phyloP scores from a whole-genome alignment of 1,140 invertebrate species.

The Drosophila mauritiana region DNA sequence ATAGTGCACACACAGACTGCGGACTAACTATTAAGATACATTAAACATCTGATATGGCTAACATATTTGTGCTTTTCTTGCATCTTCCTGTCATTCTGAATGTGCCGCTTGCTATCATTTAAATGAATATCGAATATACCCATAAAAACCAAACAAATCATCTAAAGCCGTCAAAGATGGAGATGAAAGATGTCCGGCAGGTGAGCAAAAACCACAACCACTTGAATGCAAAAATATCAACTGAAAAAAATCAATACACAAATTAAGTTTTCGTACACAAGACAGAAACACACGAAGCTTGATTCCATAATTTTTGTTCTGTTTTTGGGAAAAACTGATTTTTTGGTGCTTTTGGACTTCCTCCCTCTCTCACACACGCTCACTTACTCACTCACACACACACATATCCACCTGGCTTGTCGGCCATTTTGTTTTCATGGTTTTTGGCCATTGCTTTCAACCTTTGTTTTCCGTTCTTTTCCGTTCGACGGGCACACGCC shows the following conservation, averaged over 20 bases:
- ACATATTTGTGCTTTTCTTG: constrained; percentile 73
- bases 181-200: constrained; percentile 88
- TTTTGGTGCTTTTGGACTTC: constrained; percentile 51
- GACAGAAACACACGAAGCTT: constrained; percentile 24
- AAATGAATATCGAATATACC: constrained; percentile 34
- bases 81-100: constrained; percentile 50
- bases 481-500: constrained; percentile 43
- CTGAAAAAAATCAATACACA: constrained; percentile 37
- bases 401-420: constrained; percentile 41
- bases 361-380: constrained; percentile 14
- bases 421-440: constrained; percentile 73
- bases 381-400: constrained; percentile 12
- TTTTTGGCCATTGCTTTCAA: constrained; percentile 41
- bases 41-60: constrained; percentile 58
- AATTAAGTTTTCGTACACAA: constrained; percentile 22
- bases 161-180: constrained; percentile 87
- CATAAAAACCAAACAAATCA: constrained; percentile 39
- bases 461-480: constrained; percentile 42
- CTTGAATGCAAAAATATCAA: constrained; percentile 36
- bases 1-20: constrained; percentile 21
- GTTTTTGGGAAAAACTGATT: constrained; percentile 49
- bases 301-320: constrained; percentile 22
- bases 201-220: constrained; percentile 84
- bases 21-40: constrained; percentile 15
- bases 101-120: constrained; percentile 74